phyloP scores from a whole-genome alignment of 2,113 vertebrate genomes.

The Pterocles burchelli region DNA sequence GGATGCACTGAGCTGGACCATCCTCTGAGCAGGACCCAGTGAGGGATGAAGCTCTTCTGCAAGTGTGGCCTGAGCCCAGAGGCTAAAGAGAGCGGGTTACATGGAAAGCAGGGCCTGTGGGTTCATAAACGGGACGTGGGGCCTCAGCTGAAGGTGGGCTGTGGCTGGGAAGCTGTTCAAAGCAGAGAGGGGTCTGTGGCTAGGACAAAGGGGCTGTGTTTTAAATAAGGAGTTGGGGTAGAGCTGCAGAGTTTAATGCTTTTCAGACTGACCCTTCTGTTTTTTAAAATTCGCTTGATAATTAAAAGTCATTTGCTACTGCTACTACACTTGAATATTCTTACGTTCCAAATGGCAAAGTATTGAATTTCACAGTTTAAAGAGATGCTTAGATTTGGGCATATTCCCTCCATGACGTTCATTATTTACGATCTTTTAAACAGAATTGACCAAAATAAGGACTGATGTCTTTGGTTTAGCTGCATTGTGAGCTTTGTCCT shows the following conservation, averaged over 20 bases:
- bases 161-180: background rate
- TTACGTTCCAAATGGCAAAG: background rate
- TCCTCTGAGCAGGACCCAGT: background rate
- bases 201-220: background rate
- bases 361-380: background rate
- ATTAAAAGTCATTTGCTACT: background rate
- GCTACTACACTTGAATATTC: background rate
- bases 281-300: background rate
- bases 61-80: background rate
- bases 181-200: background rate
- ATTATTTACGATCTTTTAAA: background rate
- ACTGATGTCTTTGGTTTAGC: background rate
- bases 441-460: background rate
- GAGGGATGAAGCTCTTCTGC: background rate
- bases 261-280: background rate
- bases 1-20: background rate
- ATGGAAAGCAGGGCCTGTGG: background rate
- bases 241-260: background rate
- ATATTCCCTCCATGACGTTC: background rate
- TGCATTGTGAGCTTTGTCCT: background rate
- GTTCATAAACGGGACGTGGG: accelerated
- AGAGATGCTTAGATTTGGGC: background rate
- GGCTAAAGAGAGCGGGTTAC: background rate
- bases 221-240: background rate
- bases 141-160: background rate